Evolutionary conservation across 2,888 invertebrate genomes (phyloP).

Genomic region (Chrysolina americana): DNA sequence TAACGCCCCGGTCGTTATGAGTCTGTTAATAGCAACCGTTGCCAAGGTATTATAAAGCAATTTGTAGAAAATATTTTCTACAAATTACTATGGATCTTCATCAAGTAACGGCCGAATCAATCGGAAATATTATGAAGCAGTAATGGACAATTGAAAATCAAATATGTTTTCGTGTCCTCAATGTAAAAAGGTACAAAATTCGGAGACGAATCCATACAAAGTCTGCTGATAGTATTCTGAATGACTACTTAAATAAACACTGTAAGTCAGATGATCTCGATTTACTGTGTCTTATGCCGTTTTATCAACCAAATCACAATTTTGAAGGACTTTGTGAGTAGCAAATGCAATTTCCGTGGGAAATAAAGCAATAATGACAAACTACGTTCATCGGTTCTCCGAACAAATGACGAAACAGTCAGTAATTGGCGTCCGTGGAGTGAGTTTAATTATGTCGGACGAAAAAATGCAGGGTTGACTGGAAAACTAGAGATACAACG

Average conservation of each 20-base stretch:
- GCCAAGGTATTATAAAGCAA: too few relatives aligned
- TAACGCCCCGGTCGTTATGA: too few relatives aligned
- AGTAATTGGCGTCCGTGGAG: not conserved
- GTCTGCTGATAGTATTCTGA: too few relatives aligned
- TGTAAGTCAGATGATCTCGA: not conserved
- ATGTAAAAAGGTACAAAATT: too few relatives aligned
- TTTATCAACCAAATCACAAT: not conserved
- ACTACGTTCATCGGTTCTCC: conserved; percentile 1
- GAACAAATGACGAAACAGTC: not conserved
- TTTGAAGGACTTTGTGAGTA: not conserved
- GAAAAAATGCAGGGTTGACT: conserved; percentile 1
- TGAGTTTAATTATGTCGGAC: not conserved
- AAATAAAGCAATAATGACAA: conserved; percentile 2
- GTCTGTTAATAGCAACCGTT: too few relatives aligned
- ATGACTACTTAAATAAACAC: not conserved
- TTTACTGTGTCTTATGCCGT: not conserved
- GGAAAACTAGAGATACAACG: not conserved
- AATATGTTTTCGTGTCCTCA: too few relatives aligned
- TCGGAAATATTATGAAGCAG: too few relatives aligned
- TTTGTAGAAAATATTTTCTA: too few relatives aligned
- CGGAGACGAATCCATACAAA: too few relatives aligned
- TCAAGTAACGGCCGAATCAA: too few relatives aligned
- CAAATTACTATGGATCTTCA: too few relatives aligned
- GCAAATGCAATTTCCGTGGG: not conserved
- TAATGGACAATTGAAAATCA: too few relatives aligned